Evolutionary conservation across 1,140 invertebrate genomes (phyloP).

Genomic region (Sinella curviseta): DNA sequence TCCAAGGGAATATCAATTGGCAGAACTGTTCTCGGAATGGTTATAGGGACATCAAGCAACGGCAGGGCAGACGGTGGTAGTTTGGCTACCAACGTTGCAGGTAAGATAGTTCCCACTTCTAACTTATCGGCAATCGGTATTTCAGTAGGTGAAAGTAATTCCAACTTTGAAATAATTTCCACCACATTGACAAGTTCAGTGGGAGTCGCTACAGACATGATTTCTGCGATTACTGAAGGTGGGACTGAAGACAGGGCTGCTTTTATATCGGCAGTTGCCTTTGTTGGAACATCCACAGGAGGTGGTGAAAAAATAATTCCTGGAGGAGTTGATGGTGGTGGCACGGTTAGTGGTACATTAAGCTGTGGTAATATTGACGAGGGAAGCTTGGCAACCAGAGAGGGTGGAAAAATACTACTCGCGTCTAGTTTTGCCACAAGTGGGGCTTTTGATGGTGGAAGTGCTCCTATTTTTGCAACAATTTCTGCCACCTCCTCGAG

Average conservation of each 20-base stretch:
- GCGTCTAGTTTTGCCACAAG: not conserved
- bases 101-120: not conserved
- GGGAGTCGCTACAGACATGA: not conserved
- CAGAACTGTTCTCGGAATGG: not conserved
- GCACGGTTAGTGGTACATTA: not conserved
- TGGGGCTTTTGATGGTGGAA: not conserved
- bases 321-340: too few relatives aligned
- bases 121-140: not conserved
- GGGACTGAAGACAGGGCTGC: not conserved
- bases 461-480: not conserved
- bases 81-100: not conserved
- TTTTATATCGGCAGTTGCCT: not conserved
- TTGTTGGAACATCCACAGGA: not conserved
- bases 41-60: not conserved
- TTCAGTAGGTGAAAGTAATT: not conserved
- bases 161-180: not conserved
- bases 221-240: not conserved
- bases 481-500: not conserved
- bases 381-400: not conserved
- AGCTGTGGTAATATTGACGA: not conserved
- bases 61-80: not conserved
- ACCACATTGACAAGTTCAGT: not conserved
- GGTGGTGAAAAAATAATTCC: not conserved
- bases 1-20: not conserved
- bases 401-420: not conserved